Evolutionary conservation across 1,140 invertebrate genomes (phyloP).

Genomic region (Neodiprion pinetum): DNA sequence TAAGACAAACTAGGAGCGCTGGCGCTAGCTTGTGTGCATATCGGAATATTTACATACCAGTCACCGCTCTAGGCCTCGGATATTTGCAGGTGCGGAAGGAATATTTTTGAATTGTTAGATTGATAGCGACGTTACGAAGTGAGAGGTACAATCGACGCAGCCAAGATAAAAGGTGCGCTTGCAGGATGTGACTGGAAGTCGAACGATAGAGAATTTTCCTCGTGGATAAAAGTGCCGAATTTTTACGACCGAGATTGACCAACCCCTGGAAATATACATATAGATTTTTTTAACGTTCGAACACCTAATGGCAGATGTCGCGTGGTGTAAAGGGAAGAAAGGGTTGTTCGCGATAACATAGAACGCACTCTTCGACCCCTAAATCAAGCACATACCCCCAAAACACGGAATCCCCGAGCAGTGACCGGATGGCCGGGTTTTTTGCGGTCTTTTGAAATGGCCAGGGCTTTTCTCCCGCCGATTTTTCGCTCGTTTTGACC

Average conservation of each 20-base stretch:
- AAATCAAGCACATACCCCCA: constrained; percentile 56
- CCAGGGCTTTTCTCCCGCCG: constrained; percentile 28
- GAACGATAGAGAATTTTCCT: neutral
- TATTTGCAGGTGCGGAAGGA: constrained; percentile 13
- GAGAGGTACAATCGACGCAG: no score
- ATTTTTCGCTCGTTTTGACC: neutral
- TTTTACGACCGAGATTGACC: neutral
- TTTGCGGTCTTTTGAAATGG: constrained; percentile 46
- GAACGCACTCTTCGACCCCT: constrained; percentile 38
- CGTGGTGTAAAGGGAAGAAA: constrained; percentile 33
- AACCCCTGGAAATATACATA: neutral
- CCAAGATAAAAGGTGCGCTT: no score
- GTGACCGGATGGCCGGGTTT: constrained; percentile 48
- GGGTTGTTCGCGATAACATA: constrained; percentile 37
- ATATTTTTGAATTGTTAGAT: constrained; percentile 8
- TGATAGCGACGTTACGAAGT: no score
- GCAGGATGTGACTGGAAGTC: no score
- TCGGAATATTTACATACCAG: constrained; percentile 46
- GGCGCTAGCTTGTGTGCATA: constrained; percentile 47
- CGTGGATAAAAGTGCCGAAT: no score
- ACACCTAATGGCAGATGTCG: constrained; percentile 1
- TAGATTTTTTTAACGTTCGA: neutral
- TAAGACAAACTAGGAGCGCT: constrained; percentile 49
- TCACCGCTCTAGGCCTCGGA: neutral
- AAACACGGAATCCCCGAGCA: constrained; percentile 43